Evolutionary conservation across 2,888 invertebrate species (phyloP).

Genomic region (Pseudolycoriella hygida): DNA sequence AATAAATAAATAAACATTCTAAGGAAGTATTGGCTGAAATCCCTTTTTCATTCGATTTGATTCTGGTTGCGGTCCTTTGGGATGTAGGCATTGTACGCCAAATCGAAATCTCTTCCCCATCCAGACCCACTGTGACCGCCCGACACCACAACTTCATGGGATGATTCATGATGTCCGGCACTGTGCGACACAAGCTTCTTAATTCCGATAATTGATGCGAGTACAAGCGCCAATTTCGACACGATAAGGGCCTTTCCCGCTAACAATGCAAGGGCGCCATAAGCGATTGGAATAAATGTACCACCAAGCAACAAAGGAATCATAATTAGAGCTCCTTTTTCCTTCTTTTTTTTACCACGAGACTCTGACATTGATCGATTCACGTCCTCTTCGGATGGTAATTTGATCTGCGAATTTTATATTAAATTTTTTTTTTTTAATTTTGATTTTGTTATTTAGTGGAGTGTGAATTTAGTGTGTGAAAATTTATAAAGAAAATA

Average conservation of each 20-base stretch:
- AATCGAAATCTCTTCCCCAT: conserved; percentile 49
- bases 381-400: conserved; percentile 48
- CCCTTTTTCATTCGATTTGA: no score
- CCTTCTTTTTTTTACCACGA: conserved; percentile 50
- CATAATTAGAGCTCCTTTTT: conserved; percentile 53
- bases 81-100: conserved; percentile 39
- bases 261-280: conserved; percentile 62
- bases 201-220: conserved; percentile 69
- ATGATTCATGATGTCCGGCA: conserved; percentile 40
- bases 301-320: conserved; percentile 66
- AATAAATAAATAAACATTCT: no score
- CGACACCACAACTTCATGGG: conserved; percentile 55
- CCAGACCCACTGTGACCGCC: conserved; percentile 49
- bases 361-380: conserved; percentile 30
- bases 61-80: conserved; percentile 22
- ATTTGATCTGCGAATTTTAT: conserved; percentile 41
- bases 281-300: conserved; percentile 62
- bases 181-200: conserved; percentile 61
- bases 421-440: background rate
- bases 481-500: no score
- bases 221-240: conserved; percentile 62
- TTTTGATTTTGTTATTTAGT: no score
- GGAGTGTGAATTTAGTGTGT: no score
- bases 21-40: no score
- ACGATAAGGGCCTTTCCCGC: conserved; percentile 76